These are phyloP conservation scores for Dryobota labecula DNA, from an alignment of 2,888 invertebrate genomes.

Conservation along the genomic window DNA sequence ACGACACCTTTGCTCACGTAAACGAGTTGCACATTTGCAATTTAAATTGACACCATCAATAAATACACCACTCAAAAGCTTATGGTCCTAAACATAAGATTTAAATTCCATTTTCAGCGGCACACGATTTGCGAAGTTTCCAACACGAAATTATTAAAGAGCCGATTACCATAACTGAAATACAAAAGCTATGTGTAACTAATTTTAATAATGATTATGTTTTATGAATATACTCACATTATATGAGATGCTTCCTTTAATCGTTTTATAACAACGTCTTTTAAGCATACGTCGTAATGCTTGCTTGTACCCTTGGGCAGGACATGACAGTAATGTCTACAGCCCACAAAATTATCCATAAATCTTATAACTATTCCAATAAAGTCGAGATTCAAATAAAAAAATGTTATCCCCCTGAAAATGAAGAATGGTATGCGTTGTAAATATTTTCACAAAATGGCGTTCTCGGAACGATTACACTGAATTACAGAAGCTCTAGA, in stretches of 20 bases:
- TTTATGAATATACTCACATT: conserved; percentile 65
- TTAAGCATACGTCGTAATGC: conserved; percentile 69
- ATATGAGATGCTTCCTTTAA: conserved; percentile 69
- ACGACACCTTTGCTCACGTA: conserved; percentile 63
- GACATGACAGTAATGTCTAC: conserved; percentile 33
- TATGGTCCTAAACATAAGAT: not conserved
- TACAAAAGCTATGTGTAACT: conserved; percentile 66
- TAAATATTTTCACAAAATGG: conserved; percentile 77
- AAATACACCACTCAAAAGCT: conserved; percentile 26
- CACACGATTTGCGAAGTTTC: conserved; percentile 38
- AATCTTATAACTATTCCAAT: conserved; percentile 20
- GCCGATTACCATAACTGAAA: conserved; percentile 62
- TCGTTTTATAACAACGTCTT: conserved; percentile 77
- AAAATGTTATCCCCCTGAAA: conserved; percentile 18
- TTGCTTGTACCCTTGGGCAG: conserved; percentile 61
- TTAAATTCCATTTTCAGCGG: not conserved
- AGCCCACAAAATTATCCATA: not conserved
- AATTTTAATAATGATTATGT: conserved; percentile 68
- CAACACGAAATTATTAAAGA: conserved; percentile 63
- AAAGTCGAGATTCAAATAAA: conserved; percentile 49
- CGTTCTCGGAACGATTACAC: conserved; percentile 76
- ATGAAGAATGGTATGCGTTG: conserved; percentile 48
- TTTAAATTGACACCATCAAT: conserved; percentile 56
- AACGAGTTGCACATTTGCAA: conserved; percentile 60
- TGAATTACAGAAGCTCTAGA: conserved; percentile 78